Conservation (phyloP, 2,113 vertebrate species). For the Onychostoma macrolepis region DNA sequence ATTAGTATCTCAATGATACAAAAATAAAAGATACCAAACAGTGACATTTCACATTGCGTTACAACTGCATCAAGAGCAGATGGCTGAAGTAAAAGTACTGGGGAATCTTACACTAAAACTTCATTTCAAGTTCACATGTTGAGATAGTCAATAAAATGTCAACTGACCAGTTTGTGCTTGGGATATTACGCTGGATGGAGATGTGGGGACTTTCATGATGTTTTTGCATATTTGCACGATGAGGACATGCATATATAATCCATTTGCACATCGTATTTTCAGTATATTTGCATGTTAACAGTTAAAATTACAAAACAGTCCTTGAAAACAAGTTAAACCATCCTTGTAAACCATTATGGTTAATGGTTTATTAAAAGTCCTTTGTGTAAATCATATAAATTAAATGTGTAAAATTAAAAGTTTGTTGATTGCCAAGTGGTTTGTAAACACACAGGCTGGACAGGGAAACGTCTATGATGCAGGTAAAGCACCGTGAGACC, state of each 20-base stretch:
- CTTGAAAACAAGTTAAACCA: not conserved
- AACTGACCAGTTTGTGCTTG: slow-evolving; percentile 31
- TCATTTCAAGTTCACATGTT: not conserved
- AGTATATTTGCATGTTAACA: not conserved
- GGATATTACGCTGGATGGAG: slow-evolving; percentile 9
- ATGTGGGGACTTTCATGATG: slow-evolving; percentile 28
- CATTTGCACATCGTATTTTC: not conserved
- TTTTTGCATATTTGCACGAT: slow-evolving; percentile 10
- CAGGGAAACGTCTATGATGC: not conserved
- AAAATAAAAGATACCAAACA: not conserved
- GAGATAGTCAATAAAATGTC: slow-evolving; percentile 1
- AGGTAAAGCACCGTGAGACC: not conserved
- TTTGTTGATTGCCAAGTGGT: not conserved
- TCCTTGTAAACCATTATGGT: not conserved
- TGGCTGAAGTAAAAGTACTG: not conserved
- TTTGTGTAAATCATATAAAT: not conserved
- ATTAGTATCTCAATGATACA: too few species aligned
- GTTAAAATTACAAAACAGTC: not conserved
- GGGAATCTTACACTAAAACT: not conserved
- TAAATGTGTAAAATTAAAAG: not conserved
- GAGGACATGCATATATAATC: too few species aligned
- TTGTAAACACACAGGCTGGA: not conserved
- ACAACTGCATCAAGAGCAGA: not conserved
- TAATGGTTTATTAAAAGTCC: not conserved
- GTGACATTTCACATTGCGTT: not conserved